Conservation (phyloP, 2,797 vertebrate species). For the Melanotaenia pygmaea region DNA sequence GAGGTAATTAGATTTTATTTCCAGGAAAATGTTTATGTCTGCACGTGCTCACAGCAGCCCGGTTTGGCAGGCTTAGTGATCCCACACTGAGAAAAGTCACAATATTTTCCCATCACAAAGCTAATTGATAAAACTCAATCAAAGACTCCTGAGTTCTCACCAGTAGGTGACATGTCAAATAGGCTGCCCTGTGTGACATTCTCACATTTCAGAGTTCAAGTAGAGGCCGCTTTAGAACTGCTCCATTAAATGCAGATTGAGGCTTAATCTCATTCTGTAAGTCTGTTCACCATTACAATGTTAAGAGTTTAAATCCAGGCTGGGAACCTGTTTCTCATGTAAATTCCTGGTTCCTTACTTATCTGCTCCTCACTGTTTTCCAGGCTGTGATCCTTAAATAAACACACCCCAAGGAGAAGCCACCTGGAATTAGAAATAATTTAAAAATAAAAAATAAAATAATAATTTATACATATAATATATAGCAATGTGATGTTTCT, state of each 20-base stretch:
- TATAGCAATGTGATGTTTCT: conserved; percentile 2
- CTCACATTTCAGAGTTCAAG: conserved; percentile 86
- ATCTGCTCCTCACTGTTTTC: conserved; percentile 70
- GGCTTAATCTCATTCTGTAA: conserved; percentile 85
- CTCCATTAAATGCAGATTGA: conserved; percentile 84
- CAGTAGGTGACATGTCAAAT: conserved; percentile 83
- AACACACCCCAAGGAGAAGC: conserved; percentile 54
- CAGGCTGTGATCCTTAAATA: conserved; percentile 77
- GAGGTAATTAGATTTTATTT: neutral
- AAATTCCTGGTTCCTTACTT: conserved; percentile 75
- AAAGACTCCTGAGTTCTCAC: conserved; percentile 77
- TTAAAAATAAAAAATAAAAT: neutral
- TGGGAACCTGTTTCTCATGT: conserved; percentile 85
- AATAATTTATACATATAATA: neutral
- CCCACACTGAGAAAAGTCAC: conserved; percentile 45
- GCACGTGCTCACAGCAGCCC: conserved; percentile 15
- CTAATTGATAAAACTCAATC: conserved; percentile 82
- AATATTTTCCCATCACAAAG: conserved; percentile 71
- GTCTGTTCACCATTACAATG: conserved; percentile 84
- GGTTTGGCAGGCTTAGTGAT: conserved; percentile 26
- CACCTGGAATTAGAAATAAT: conserved; percentile 23
- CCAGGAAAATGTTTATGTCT: conserved; percentile 3
- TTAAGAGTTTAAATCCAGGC: conserved; percentile 81
- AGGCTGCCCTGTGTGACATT: conserved; percentile 81
- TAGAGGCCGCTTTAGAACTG: conserved; percentile 84